Base-by-base conservation (phyloP, 2,113 vertebrate species). In the Channa maculata region DNA sequence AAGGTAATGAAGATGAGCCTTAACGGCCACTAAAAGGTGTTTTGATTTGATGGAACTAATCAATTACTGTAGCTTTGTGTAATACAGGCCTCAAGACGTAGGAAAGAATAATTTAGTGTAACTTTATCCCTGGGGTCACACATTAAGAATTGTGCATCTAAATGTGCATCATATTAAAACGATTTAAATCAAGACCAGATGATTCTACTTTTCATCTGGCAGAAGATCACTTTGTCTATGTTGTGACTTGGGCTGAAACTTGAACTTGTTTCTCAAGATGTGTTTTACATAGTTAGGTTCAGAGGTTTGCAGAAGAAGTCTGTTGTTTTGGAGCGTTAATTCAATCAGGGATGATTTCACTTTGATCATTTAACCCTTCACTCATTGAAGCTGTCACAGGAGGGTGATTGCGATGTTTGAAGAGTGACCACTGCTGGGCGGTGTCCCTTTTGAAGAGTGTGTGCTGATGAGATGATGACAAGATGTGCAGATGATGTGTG, bases 351-450 rank as follows among this genome's bases (percentile, higher is more conserved):
- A 82, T 84, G 68, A 88, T 88, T 77, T 58, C 10, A 37, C 89
- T 90, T 91, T 85, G 80, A 91, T 84, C 63, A 11, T 39, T 61
- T 86, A 77, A 83, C 34, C 75, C 77, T 68, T 84, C 73, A 41
- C 74, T 80, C 78, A 53, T 2, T 53, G 55, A 58, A 75, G 65
- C 69, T 5, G 39, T 14, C 58, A 66, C 63, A 46, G 43, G 50
- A 38, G 43, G 57, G 2, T 11, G 39, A 72, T 60, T 13, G 77
- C 24, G 63, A 82, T 85, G 79, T 88, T 78, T 76, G 77, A 84
- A 64, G 78, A 71, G 75, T 73, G 75, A 82, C 84, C 78, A 50
- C 63, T 49, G 53, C 69, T 64, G 83, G 76, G 69, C n/a, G 71
- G 50, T 68, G 80, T 48, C 87, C 76, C 73, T 87, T 82, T 80